Conservation (phyloP, 2,888 invertebrate species). For the Brachypalpus laphriformis region DNA sequence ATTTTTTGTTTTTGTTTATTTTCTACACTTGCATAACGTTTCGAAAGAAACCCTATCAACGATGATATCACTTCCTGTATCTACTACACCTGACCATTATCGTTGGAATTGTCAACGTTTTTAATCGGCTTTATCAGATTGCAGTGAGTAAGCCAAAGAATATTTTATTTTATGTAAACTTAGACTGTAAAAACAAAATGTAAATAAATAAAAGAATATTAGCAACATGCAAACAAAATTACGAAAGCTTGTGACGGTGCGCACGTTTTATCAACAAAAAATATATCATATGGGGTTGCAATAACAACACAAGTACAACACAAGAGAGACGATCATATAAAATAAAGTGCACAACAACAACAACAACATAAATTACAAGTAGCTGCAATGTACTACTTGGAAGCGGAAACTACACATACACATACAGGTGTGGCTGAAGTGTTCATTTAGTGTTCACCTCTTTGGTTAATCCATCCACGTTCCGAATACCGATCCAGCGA, state of each 20-base stretch:
- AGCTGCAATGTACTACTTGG: slow-evolving; percentile 16
- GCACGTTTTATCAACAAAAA: slow-evolving; percentile 1
- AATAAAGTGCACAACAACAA: slow-evolving; percentile 39
- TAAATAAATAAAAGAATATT: not conserved
- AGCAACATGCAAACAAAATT: slow-evolving; percentile 37
- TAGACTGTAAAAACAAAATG: too few species aligned
- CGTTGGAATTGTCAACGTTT: not conserved
- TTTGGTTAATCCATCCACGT: slow-evolving; percentile 76
- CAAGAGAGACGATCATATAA: slow-evolving; percentile 1
- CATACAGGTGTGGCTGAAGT: slow-evolving; percentile 56
- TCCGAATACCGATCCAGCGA: slow-evolving; percentile 83
- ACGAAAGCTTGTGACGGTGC: slow-evolving; percentile 39
- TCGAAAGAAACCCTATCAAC: not conserved
- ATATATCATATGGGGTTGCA: not conserved
- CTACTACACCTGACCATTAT: not conserved
- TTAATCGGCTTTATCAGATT: not conserved
- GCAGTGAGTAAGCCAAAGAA: not conserved
- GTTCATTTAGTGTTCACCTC: slow-evolving; percentile 55
- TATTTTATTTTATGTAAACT: not conserved
- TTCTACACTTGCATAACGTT: not conserved
- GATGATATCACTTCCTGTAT: slow-evolving; percentile 9
- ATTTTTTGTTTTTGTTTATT: slow-evolving; percentile 21
- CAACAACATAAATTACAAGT: slow-evolving; percentile 14
- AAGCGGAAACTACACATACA: slow-evolving; percentile 66
- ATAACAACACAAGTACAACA: slow-evolving; percentile 13